phyloP scores from a whole-genome alignment of 1,140 invertebrate genomes.

The Frieseomelitta varia region DNA sequence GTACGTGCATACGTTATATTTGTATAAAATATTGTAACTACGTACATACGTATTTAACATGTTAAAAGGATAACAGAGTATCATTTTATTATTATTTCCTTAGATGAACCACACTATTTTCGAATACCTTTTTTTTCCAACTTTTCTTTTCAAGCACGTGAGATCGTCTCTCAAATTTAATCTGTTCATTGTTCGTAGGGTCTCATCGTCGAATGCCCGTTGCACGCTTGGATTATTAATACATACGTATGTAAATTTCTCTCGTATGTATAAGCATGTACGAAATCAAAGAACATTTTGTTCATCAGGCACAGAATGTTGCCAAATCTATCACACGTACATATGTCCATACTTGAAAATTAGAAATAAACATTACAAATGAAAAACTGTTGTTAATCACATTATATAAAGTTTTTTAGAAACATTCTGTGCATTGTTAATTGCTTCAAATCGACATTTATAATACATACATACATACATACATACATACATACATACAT shows the following conservation, averaged over 20 bases:
- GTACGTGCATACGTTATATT: neutral
- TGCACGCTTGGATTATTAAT: neutral
- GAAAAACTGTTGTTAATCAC: neutral
- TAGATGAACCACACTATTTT: neutral
- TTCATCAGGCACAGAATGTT: neutral
- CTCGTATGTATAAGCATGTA: neutral
- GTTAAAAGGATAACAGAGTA: neutral
- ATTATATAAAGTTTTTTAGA: neutral
- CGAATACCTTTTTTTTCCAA: neutral
- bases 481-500: no score
- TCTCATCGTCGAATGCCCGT: neutral
- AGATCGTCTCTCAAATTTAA: conserved; percentile 13
- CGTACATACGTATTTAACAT: neutral
- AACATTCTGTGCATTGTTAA: neutral
- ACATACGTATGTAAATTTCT: neutral
- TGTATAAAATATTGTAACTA: neutral
- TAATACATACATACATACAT: no score
- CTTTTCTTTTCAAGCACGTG: neutral
- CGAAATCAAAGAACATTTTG: neutral
- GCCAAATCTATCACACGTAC: neutral
- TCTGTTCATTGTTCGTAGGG: neutral
- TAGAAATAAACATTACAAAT: neutral
- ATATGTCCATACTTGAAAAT: neutral
- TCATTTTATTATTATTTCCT: neutral
- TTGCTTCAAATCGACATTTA: neutral